These are phyloP conservation scores for Drosophila kambysellisi DNA, from an alignment of 2,888 invertebrate species.

Conservation along the genomic window DNA sequence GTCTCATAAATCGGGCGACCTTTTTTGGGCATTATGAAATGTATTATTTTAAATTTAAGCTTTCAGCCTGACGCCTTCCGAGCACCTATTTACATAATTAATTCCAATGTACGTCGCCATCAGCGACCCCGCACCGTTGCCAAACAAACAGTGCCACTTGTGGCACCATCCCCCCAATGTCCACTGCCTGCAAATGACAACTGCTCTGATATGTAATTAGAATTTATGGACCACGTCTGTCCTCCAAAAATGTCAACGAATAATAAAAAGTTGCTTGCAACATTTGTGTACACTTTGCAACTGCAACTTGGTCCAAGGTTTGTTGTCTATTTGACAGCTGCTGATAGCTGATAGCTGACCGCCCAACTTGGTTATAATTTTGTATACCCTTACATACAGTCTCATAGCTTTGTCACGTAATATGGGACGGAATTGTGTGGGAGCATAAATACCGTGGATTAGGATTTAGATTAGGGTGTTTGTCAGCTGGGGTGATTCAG, in stretches of 20 bases:
- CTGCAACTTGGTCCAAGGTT: not conserved
- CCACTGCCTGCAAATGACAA: slow-evolving; percentile 30
- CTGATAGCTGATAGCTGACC: slow-evolving; percentile 18
- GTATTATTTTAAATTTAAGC: slow-evolving; percentile 28
- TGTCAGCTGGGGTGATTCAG: not conserved
- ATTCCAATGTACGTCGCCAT: slow-evolving; percentile 16
- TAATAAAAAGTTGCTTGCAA: slow-evolving; percentile 4
- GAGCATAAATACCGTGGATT: not conserved
- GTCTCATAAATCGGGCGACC: slow-evolving; percentile 33
- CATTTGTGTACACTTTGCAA: slow-evolving; percentile 5
- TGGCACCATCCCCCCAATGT: slow-evolving; percentile 9
- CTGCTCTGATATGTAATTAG: slow-evolving; percentile 47
- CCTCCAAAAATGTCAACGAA: slow-evolving; percentile 34
- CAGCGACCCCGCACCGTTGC: not conserved
- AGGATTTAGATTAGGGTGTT: not conserved
- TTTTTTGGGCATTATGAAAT: slow-evolving; percentile 39
- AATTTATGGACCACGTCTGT: slow-evolving; percentile 39
- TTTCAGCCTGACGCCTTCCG: slow-evolving; percentile 2
- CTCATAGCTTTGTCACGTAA: not conserved
- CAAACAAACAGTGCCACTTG: slow-evolving; percentile 12
- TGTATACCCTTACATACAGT: not conserved
- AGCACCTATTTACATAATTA: slow-evolving; percentile 46
- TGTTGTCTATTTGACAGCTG: slow-evolving; percentile 4
- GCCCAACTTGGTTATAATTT: not conserved
- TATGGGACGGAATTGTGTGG: not conserved